These are phyloP conservation scores for Alca torda DNA, from an alignment of 2,797 vertebrate genomes.

Conservation along the genomic window DNA sequence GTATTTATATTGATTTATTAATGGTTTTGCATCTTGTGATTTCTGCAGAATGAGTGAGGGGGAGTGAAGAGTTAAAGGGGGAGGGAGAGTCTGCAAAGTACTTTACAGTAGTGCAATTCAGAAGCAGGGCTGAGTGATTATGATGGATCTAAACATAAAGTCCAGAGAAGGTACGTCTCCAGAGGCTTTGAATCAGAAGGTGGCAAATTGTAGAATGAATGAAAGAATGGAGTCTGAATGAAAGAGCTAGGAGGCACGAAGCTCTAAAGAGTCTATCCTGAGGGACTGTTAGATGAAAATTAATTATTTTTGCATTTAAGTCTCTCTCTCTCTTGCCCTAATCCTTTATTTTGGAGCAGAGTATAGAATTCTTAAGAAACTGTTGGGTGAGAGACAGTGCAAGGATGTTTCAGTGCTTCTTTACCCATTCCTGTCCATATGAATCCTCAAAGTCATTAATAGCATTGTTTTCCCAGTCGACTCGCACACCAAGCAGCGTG, in stretches of 20 bases:
- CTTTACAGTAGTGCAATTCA: background rate
- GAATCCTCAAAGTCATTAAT: constrained; percentile 76
- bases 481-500: constrained; percentile 61
- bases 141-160: background rate
- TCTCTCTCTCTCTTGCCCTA: background rate
- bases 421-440: constrained; percentile 83
- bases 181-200: background rate
- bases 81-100: background rate
- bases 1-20: background rate
- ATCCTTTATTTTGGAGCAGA: background rate
- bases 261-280: background rate
- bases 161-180: background rate
- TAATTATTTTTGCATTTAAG: background rate
- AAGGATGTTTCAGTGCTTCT: background rate
- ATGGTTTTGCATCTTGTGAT: background rate
- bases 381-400: background rate
- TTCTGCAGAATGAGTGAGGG: background rate
- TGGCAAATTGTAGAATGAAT: background rate
- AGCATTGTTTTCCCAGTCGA: constrained; percentile 66
- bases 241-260: background rate
- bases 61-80: background rate
- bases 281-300: background rate
- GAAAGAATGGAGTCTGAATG: background rate
- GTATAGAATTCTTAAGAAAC: background rate
- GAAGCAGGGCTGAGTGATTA: background rate